Conservation (phyloP, 2,113 vertebrate genomes). For the Amphilophus citrinellus region DNA sequence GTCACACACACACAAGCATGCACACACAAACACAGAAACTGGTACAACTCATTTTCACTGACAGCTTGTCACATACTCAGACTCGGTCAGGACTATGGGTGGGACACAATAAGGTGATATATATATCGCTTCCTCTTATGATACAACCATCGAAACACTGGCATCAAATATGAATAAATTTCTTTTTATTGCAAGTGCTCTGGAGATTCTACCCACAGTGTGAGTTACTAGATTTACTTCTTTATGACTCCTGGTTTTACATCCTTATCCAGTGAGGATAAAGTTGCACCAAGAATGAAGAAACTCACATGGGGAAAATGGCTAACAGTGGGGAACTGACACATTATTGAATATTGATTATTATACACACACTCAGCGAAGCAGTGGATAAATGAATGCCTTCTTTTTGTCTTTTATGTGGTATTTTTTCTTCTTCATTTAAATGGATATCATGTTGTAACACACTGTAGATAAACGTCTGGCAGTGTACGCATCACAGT, state of each 20-base stretch:
- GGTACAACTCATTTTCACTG: not conserved
- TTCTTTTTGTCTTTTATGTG: not conserved
- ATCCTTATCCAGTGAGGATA: too few species aligned
- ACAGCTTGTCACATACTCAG: not conserved
- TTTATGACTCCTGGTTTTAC: too few species aligned
- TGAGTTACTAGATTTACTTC: not conserved
- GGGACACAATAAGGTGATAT: not conserved
- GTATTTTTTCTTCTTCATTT: not conserved
- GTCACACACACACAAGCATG: not conserved
- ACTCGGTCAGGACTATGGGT: not conserved
- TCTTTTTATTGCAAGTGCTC: not conserved
- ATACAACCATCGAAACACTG: not conserved
- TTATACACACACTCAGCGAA: too few species aligned
- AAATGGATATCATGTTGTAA: not conserved
- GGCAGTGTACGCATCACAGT: accelerated
- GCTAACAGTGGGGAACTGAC: too few species aligned
- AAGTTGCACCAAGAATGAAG: too few species aligned
- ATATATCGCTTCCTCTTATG: not conserved
- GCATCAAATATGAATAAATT: not conserved
- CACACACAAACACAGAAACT: not conserved
- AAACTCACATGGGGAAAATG: too few species aligned
- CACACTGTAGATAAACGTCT: not conserved
- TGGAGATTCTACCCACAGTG: not conserved
- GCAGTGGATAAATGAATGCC: not conserved
- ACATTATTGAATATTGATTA: too few species aligned